A percentile compares a stretch with the other conserved stretches of the same genome.
These are phyloP conservation scores for Caenorhabditis brenneri DNA, from an alignment of 1,140 invertebrate species.

Conservation along the genomic window DNA sequence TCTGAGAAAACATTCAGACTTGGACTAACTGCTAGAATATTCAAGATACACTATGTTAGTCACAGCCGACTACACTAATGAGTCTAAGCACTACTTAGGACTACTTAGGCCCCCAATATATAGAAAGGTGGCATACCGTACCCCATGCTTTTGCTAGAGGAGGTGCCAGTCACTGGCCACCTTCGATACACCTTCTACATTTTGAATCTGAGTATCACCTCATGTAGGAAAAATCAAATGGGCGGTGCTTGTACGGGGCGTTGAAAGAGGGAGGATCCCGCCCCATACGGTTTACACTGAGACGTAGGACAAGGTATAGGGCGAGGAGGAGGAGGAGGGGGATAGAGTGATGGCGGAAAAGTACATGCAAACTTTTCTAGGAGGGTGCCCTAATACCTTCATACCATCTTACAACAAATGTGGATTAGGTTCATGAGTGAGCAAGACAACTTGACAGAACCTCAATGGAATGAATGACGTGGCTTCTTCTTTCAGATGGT, in stretches of 20 bases:
- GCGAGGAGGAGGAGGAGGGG: neutral
- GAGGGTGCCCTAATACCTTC: neutral
- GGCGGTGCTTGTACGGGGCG: neutral
- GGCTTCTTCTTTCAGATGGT: conserved; percentile 2
- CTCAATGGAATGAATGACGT: neutral
- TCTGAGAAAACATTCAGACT: no score
- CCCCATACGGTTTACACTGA: conserved; percentile 40
- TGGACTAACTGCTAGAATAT: no score
- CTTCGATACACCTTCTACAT: neutral
- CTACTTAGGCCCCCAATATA: no score
- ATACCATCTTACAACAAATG: neutral
- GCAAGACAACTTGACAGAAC: neutral
- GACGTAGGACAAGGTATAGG: conserved; percentile 19
- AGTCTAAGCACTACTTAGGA: no score
- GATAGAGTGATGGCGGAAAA: conserved; percentile 28
- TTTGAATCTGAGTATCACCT: conserved; percentile 3
- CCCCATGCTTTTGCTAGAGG: neutral
- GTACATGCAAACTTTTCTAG: conserved; percentile 21
- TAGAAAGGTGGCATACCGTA: neutral
- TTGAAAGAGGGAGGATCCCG: neutral
- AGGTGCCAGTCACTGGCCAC: neutral
- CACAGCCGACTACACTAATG: no score
- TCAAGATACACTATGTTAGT: no score
- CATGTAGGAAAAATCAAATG: neutral
- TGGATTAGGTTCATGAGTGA: neutral